A percentile compares a stretch with the other conserved stretches of the same genome.
Conservation (phyloP, 2,797 vertebrate species). For the Halcyon badia region DNA sequence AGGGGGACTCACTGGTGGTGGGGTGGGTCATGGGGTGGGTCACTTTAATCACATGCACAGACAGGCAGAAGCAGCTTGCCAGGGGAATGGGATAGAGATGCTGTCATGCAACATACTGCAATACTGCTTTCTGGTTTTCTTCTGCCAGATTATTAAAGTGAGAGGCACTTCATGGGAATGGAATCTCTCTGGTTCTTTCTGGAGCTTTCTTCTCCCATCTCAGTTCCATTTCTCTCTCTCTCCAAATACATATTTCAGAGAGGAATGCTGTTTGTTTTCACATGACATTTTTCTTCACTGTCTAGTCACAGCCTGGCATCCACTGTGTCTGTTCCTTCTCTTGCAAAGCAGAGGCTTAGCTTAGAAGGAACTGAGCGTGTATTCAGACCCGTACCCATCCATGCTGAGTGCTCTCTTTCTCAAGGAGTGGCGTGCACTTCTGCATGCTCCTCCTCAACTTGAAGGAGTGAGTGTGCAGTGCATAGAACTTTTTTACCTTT, state of each 20-base stretch:
- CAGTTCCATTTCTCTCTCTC: neutral
- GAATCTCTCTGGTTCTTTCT: neutral
- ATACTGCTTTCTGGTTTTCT: neutral
- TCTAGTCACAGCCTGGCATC: neutral
- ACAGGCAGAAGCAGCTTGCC: neutral
- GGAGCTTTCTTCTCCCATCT: neutral
- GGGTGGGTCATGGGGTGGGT: neutral
- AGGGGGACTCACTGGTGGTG: neutral
- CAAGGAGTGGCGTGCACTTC: neutral
- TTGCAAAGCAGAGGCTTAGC: neutral
- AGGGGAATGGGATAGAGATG: neutral
- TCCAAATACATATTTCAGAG: neutral
- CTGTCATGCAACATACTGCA: neutral
- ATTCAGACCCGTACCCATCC: neutral
- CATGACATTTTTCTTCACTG: neutral
- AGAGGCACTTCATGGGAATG: neutral
- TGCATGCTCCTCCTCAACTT: neutral
- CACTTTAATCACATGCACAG: neutral
- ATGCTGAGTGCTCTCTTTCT: neutral
- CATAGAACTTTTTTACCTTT: neutral
- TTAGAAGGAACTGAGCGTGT: neutral
- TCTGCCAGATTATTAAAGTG: neutral
- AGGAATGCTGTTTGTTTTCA: neutral
- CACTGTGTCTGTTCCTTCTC: neutral
- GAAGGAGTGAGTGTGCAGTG: rapidly evolving